phyloP scores from a whole-genome alignment of 2,888 invertebrate species.

The Brassicogethes aeneus region DNA sequence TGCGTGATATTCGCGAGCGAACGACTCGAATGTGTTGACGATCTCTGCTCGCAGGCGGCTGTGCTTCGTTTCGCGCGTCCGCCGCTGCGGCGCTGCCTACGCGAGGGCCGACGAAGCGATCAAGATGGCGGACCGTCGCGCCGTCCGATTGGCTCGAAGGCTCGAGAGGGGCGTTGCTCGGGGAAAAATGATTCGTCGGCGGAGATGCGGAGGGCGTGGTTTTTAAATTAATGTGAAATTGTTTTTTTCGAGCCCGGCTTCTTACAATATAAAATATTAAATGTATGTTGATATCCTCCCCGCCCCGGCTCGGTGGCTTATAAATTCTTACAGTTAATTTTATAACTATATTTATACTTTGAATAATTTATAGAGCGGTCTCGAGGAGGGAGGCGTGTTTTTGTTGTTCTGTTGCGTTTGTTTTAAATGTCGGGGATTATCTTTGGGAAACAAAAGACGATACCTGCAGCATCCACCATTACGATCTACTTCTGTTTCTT shows the following conservation, averaged over 20 bases:
- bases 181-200: constrained; percentile 13
- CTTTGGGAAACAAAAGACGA: constrained; percentile 5
- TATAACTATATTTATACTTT: constrained; percentile 26
- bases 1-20: constrained; percentile 31
- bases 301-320: constrained; percentile 7
- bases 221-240: constrained; percentile 27
- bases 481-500: too few species aligned
- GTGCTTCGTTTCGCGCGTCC: constrained; percentile 30
- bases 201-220: constrained; percentile 18
- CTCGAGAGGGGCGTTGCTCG: constrained; percentile 24
- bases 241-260: constrained; percentile 25
- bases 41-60: constrained; percentile 28
- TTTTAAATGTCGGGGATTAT: constrained; percentile 13
- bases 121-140: constrained; percentile 33
- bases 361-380: constrained; percentile 21
- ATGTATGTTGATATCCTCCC: constrained; percentile 33
- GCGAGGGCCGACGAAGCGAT: constrained; percentile 20
- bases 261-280: constrained; percentile 35
- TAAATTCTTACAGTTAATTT: constrained; percentile 20
- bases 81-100: constrained; percentile 31
- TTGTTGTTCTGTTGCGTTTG: constrained; percentile 14
- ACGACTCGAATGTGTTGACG: constrained; percentile 29
- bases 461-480: constrained; percentile 2
- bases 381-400: constrained; percentile 10
- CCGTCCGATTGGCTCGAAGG: constrained; percentile 25